Conservation (phyloP, 2,888 invertebrate species). For the Acanthosoma haemorrhoidale region DNA sequence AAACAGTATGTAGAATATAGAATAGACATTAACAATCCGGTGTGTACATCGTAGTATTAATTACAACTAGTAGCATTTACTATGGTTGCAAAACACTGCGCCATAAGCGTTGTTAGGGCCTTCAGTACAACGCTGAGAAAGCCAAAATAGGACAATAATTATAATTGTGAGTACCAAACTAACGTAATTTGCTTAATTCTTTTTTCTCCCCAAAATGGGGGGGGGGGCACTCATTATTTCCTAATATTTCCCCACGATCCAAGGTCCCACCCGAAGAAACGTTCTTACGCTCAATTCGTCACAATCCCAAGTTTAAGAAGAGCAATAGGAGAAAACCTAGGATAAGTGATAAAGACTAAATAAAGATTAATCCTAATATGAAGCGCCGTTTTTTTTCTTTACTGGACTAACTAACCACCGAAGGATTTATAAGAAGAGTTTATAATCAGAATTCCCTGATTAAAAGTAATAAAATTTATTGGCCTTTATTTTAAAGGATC, state of each 20-base stretch:
- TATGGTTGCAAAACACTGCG: too few species aligned
- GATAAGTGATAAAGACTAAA: background rate
- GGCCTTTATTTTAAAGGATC: too few species aligned
- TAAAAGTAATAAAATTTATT: too few species aligned
- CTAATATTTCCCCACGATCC: background rate
- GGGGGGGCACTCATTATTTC: constrained; percentile 1
- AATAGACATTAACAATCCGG: too few species aligned
- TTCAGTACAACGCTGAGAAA: background rate
- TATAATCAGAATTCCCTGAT: too few species aligned
- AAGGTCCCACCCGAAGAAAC: constrained; percentile 19
- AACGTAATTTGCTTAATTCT: background rate
- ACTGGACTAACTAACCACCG: too few species aligned
- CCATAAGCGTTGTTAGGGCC: background rate
- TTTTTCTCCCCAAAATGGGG: background rate
- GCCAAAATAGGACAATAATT: background rate
- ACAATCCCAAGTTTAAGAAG: background rate
- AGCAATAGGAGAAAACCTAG: background rate
- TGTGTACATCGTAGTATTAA: too few species aligned
- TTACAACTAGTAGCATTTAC: too few species aligned
- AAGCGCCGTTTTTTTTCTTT: too few species aligned
- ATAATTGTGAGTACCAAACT: background rate
- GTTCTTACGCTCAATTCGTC: constrained; percentile 11
- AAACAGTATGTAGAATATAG: too few species aligned
- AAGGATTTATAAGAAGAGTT: too few species aligned
- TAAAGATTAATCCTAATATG: background rate